Conservation (phyloP, 2,113 vertebrate species). For the Marcusenius ussheri region DNA sequence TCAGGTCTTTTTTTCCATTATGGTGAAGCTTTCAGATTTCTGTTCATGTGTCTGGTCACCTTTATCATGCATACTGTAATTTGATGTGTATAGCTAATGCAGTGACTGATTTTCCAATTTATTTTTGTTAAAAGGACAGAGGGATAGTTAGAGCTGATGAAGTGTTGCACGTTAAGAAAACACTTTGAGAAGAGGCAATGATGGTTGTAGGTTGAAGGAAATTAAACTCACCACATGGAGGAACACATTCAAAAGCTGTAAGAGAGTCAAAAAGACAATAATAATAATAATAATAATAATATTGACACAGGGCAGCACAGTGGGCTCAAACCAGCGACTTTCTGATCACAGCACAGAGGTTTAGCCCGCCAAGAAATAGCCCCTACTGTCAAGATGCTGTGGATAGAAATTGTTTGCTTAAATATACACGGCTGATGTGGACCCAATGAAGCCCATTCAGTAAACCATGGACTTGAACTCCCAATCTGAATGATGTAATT, state of each 20-base stretch:
- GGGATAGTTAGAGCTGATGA: neutral
- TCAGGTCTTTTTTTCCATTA: neutral
- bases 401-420: neutral
- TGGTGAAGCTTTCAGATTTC: neutral
- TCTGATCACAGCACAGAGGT: neutral
- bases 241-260: slow-evolving; percentile 45
- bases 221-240: slow-evolving; percentile 58
- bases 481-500: neutral
- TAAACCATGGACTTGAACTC: neutral
- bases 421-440: neutral
- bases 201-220: neutral
- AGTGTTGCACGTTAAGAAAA: neutral
- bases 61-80: neutral
- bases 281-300: neutral
- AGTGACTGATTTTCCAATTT: neutral
- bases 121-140: neutral
- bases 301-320: neutral
- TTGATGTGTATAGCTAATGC: neutral
- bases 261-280: neutral
- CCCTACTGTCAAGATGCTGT: neutral
- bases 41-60: neutral
- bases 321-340: neutral
- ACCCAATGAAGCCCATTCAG: neutral
- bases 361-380: neutral
- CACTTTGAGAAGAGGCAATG: neutral